Evolutionary conservation across 2,797 vertebrate species (phyloP).

Genomic region (Xerus rutilus): DNA sequence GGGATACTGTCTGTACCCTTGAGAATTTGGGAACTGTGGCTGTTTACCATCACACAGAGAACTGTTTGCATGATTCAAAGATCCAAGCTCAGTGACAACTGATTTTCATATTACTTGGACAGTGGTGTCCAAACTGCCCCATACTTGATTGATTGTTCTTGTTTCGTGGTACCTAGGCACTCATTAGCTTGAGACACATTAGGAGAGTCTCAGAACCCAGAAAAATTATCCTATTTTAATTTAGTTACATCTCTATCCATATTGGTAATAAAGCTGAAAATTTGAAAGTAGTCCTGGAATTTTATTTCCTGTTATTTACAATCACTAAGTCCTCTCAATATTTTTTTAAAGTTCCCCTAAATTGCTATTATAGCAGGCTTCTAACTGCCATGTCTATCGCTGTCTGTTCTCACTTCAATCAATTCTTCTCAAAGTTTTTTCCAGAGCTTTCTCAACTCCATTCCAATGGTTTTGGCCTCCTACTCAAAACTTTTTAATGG

Average conservation of each 20-base stretch:
- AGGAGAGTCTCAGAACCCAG: neutral
- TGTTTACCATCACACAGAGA: neutral
- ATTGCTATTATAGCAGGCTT: neutral
- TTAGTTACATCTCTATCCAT: neutral
- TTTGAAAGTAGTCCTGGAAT: neutral
- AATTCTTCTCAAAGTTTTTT: neutral
- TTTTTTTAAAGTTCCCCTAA: neutral
- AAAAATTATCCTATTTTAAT: neutral
- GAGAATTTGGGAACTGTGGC: neutral
- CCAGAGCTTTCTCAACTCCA: neutral
- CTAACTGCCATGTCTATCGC: neutral
- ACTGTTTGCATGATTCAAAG: neutral
- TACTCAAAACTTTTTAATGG: neutral
- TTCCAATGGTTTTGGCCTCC: neutral
- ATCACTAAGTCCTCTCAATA: neutral
- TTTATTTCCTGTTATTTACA: neutral
- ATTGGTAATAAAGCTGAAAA: neutral
- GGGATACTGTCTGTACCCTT: neutral
- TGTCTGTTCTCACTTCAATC: neutral
- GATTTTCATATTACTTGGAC: neutral
- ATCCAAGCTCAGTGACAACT: neutral
- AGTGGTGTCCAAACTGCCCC: neutral
- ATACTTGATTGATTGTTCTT: neutral
- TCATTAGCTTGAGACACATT: neutral
- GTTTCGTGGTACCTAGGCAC: neutral